A percentile compares a stretch with the other conserved stretches of the same genome.
These are phyloP conservation scores for Amphilophus citrinellus DNA, from an alignment of 2,113 vertebrate genomes.

Conservation along the genomic window DNA sequence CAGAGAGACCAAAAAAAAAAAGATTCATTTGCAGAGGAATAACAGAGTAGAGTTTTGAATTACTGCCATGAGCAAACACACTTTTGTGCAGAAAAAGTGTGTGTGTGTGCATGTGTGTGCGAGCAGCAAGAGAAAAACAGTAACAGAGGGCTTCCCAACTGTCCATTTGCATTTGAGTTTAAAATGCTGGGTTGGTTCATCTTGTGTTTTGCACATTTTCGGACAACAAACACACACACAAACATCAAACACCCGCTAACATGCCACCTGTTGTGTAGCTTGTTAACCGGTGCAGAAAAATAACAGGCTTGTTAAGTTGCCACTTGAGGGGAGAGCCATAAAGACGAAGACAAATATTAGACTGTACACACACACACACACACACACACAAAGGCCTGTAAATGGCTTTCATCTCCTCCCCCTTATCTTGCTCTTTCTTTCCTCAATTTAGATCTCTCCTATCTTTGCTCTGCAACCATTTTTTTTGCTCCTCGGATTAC, in stretches of 20 bases:
- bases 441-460: background rate
- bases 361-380: conserved; percentile 48
- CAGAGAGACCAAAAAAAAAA: background rate
- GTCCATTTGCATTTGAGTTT: background rate
- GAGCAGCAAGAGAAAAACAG: background rate
- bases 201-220: background rate
- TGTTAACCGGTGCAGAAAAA: conserved; percentile 51
- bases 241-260: background rate
- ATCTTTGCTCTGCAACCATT: background rate
- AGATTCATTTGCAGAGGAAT: conserved; percentile 37
- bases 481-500: conserved; percentile 5
- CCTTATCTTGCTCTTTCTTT: background rate
- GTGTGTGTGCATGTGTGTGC: background rate
- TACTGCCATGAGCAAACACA: conserved; percentile 31
- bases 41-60: conserved; percentile 20
- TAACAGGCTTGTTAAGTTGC: conserved; percentile 67
- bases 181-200: background rate
- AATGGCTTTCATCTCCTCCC: conserved; percentile 22
- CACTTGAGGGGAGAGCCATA: conserved; percentile 57
- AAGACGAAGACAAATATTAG: conserved; percentile 53
- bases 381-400: conserved; percentile 20
- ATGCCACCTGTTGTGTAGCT: conserved; percentile 55
- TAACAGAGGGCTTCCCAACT: background rate
- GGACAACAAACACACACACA: background rate
- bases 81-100: background rate